Base-by-base conservation (phyloP, 2,888 invertebrate genomes). In the Clistopyga incitator region DNA sequence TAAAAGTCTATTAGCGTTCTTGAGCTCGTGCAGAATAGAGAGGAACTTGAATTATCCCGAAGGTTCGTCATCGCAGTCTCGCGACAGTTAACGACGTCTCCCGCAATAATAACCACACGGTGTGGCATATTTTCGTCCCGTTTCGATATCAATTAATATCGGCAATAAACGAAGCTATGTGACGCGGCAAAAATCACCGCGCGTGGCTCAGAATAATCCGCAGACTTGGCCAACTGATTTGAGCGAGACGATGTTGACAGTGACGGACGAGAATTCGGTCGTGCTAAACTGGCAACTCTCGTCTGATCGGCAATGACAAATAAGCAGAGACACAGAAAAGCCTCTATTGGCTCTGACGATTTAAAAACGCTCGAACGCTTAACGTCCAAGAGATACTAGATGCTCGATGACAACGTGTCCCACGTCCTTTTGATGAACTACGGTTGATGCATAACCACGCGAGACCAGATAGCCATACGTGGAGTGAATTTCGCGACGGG, bases 1-100 rank as follows among this genome's bases (percentile, higher is more conserved):
- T 82, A 82, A 82, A 80, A 82, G 20, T 68, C 82, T 59, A 82
- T 82, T 80, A 82, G 74, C 47, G 68, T 54, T 38, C 11, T 20
- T 20, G 61, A 45, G 76, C 64, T 34, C 13, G 56, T 15, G 56
- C 56, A 15, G 45, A 45, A 67, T 67, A 71, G 20, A 56, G 38
- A 45, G 72, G 54, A 50, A 34, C 38, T 72, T 25, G 47, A 72
- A 56, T 71, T 56, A 72, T 6, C 59, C 42, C 72, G 52, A 42
- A 15, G 15, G 20, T 23, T 56, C 71, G 71, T 71, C 65, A 54
- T 8, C 34, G 64, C 56, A 47, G 56, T 77, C 77, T 68, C 67
- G 50, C 6, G 34, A 47, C 42, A 45, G 54, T 50, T 71, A 78
- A 78, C 61, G 78, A 78, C 70, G 70, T 78, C 38, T 42, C 34